Base-by-base conservation (phyloP, 2,113 vertebrate species). In the Ranitomeya variabilis region DNA sequence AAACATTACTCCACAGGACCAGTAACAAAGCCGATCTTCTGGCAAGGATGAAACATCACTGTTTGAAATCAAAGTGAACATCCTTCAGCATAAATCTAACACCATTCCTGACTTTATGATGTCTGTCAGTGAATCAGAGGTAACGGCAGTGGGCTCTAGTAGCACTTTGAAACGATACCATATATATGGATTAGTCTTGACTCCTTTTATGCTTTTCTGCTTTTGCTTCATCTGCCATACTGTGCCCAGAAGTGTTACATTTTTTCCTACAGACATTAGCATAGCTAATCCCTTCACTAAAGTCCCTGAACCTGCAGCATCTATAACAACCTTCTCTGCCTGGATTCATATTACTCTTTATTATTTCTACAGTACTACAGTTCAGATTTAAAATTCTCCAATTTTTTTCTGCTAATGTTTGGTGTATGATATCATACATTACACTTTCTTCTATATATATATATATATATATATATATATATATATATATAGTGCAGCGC, bases 31-130 rank as follows among this genome's bases (percentile, higher is more conserved):
- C 37, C 19, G 51, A 76, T 76, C 71, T 76, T 21, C 73, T 76
- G 73, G 73, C 73, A 76, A 76, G 73, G 73, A 45, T 76, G 73
- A 76, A 18, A 51, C 37, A 19, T 51, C 31, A 76, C 37, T 76
- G 73, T 15, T 45, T 74, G 31, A 74, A 45, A 74, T 74, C 31
- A 74, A 45, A 45, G 71, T 13, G 37, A 74, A 74, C 15, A 19
- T 74, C 16, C 45, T 52, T 52, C 19, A 6, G 18, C 52, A 7
- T 76, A 51, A 76, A 51, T 69, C 66, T 69, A 26, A 76, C 45
- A 76, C 73, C 10, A 21, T 45, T 21, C 37, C 73, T 76, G 45
- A 52, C 9, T 5, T 76, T 76, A 51, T 52, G 45, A 52, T 76
- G 45, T 76, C 45, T 76, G 73, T 19, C 37, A 21, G 73, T 21